Evolutionary conservation across 1,140 invertebrate genomes (phyloP), one percentile per base, ranked within the genome.

Genomic region (Trialeurodes vaporariorum): DNA sequence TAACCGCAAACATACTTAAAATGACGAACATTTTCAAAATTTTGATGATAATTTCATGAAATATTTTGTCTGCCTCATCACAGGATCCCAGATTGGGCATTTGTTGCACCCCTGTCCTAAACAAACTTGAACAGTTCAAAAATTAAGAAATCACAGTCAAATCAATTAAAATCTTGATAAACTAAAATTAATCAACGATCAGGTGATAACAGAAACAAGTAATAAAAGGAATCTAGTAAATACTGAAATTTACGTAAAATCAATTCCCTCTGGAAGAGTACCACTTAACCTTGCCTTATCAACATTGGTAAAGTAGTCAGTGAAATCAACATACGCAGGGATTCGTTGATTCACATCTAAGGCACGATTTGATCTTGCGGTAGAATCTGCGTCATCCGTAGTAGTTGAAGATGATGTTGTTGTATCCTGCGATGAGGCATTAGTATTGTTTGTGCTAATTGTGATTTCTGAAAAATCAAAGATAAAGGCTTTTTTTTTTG

Each of bases 281-380:
- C 85, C 84, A 70, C 84, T 82, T 69, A 76, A 75, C 61, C 79
- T 79, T 40, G 83, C 85, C 71, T 82, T 84, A 70, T 86, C 85
- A 17, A 92, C 82, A 71, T 89, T 89, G 69, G 83, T 79, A 76
- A 87, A 92, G 83, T 89, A 94, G 71, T 88, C 87, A 0, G 85
- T 82, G 76, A 94, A 96, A 77, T 93, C 88, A 0, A 94, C 90
- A 76, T 96, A 94, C 2, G 90, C 81, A 61, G 61, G 64, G 23
- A 67, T 64, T 24, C 24, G 34, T 49, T 49, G 34, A 49, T 49
- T 49, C 5, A 17, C 34, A 49, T 5, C 34, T 49, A 17, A 5
- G 5, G 34, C 34, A 49, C 17, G 5, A 49, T 49, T 49, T 49
- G 34, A 49, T 49, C 34, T 49, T 17, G 34, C 5, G 5, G 34